A percentile compares a stretch with the other conserved stretches of the same genome.
Evolutionary conservation across 2,113 vertebrate species (phyloP).

Genomic region (Salvelinus namaycush): DNA sequence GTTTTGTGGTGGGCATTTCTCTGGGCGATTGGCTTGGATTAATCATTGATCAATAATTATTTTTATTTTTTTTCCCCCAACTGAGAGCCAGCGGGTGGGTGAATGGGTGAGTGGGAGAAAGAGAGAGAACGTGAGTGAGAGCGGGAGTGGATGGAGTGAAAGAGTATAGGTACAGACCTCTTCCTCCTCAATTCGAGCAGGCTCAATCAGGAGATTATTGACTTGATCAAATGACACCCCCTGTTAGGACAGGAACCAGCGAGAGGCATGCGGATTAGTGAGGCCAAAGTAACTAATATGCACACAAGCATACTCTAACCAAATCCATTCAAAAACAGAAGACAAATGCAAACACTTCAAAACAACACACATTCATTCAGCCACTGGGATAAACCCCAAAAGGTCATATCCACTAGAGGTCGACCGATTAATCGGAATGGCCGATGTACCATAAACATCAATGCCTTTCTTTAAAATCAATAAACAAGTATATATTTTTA

Average conservation of each 20-base stretch:
- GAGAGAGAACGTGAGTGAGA: slow-evolving; percentile 30
- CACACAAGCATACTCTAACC: slow-evolving; percentile 19
- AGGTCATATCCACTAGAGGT: not conserved
- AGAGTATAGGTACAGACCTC: slow-evolving; percentile 95
- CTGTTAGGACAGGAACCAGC: slow-evolving; percentile 99
- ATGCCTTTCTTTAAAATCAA: too few species aligned
- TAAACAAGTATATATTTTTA: too few species aligned
- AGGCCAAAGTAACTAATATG: slow-evolving; percentile 76
- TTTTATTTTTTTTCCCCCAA: too few species aligned
- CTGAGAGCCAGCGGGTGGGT: slow-evolving; percentile 43
- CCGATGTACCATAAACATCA: too few species aligned
- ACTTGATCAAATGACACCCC: slow-evolving; percentile 99
- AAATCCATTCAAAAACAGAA: slow-evolving; percentile 34
- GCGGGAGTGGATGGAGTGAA: slow-evolving; percentile 60
- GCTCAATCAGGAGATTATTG: slow-evolving; percentile 99
- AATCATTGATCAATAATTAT: too few species aligned
- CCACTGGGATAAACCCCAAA: slow-evolving; percentile 24
- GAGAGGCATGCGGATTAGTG: slow-evolving; percentile 97
- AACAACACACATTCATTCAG: slow-evolving; percentile 27
- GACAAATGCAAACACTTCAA: slow-evolving; percentile 79
- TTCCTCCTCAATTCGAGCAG: slow-evolving; percentile 99
- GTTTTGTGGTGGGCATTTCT: slow-evolving; percentile 48
- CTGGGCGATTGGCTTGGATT: slow-evolving; percentile 59
- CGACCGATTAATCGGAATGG: too few species aligned
- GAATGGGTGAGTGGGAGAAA: slow-evolving; percentile 63